Conservation (phyloP, 2,888 invertebrate genomes). For the Prosapia bicincta region DNA sequence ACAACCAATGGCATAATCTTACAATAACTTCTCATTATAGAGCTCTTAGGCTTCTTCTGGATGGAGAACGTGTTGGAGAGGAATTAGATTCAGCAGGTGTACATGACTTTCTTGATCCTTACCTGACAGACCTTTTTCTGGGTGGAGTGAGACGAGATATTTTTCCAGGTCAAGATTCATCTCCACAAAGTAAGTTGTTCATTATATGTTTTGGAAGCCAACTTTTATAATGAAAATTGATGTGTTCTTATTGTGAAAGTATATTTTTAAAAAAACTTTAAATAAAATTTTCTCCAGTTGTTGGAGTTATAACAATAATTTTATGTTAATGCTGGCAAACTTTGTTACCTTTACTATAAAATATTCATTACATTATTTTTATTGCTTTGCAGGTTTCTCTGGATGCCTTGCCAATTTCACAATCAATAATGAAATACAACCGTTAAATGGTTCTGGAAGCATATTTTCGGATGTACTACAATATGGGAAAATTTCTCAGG, state of each 20-base stretch:
- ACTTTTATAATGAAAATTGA: too few species aligned
- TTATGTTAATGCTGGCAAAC: too few species aligned
- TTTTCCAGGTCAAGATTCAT: conserved; percentile 51
- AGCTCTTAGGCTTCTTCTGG: conserved; percentile 67
- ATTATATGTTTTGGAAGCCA: too few species aligned
- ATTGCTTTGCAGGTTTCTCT: conserved; percentile 59
- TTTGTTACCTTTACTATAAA: too few species aligned
- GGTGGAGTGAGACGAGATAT: conserved; percentile 70
- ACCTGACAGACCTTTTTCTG: conserved; percentile 73
- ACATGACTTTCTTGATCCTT: conserved; percentile 90
- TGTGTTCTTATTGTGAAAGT: too few species aligned
- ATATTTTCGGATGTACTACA: conserved; percentile 67
- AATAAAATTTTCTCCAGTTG: too few species aligned
- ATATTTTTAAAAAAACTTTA: too few species aligned
- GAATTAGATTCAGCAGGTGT: conserved; percentile 82
- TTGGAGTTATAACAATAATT: too few species aligned
- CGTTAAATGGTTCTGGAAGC: conserved; percentile 83
- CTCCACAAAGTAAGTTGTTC: conserved; percentile 35
- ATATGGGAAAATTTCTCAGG: conserved; percentile 68
- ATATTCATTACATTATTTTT: neutral
- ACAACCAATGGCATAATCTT: conserved; percentile 88
- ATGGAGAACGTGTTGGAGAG: conserved; percentile 70
- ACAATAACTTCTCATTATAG: conserved; percentile 69
- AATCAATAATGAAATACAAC: conserved; percentile 85
- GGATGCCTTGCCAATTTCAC: conserved; percentile 89